phyloP scores from a whole-genome alignment of 1,140 invertebrate species.

The Dendrolimus kikuchii region DNA sequence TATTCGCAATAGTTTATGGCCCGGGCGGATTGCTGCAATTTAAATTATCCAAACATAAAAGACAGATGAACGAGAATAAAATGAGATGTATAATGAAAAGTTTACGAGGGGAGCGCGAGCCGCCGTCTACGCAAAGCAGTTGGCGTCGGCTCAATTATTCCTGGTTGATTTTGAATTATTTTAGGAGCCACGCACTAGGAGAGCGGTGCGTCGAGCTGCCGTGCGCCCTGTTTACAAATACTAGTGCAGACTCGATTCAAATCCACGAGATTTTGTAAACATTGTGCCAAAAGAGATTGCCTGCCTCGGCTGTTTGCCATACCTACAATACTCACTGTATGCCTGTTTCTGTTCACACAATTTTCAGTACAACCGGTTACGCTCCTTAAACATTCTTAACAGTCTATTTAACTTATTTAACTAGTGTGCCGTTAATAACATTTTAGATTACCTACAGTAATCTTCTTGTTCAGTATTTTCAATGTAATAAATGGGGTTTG shows the following conservation, averaged over 20 bases:
- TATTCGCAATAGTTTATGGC: constrained; percentile 20
- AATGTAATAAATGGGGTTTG: too few relatives aligned
- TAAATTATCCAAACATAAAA: constrained; percentile 55
- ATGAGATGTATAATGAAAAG: constrained; percentile 61
- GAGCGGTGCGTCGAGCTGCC: constrained; percentile 24
- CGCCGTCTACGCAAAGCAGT: constrained; percentile 65
- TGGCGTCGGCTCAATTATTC: constrained; percentile 66
- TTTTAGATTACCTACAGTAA: too few relatives aligned
- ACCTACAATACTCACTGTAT: constrained; percentile 1
- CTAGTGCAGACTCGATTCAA: constrained; percentile 59
- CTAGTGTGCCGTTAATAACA: too few relatives aligned
- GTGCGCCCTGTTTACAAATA: constrained; percentile 64
- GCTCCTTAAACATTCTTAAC: constrained; percentile 13
- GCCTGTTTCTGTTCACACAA: neutral
- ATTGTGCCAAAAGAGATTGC: constrained; percentile 47
- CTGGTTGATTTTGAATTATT: constrained; percentile 55
- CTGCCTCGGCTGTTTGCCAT: constrained; percentile 13
- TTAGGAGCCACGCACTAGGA: constrained; percentile 53
- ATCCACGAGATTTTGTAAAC: constrained; percentile 62
- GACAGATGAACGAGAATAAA: constrained; percentile 52
- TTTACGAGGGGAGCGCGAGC: constrained; percentile 53
- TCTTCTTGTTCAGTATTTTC: too few relatives aligned
- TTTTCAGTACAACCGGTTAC: neutral
- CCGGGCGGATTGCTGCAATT: constrained; percentile 15
- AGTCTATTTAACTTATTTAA: constrained; percentile 7